Conservation (phyloP, 2,797 vertebrate species). For the Propithecus perrieri region DNA sequence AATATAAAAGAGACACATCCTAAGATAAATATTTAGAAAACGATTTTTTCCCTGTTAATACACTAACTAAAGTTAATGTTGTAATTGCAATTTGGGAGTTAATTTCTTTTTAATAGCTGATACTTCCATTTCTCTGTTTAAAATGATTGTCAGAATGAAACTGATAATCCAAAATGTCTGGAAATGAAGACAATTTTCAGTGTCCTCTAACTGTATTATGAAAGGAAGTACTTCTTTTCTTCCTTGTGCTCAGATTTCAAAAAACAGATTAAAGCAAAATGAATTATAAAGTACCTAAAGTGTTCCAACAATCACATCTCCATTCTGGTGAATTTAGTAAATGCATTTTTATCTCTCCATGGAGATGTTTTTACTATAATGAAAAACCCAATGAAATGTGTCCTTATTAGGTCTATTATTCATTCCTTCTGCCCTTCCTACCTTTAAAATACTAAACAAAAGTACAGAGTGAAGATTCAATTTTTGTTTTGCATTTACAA, state of each 20-base stretch:
- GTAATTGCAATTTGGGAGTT: conserved; percentile 53
- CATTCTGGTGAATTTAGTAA: conserved; percentile 52
- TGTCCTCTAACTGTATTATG: conserved; percentile 40
- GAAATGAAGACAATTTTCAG: conserved; percentile 60
- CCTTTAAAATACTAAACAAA: conserved; percentile 39
- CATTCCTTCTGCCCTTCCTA: not conserved
- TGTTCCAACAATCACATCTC: conserved; percentile 54
- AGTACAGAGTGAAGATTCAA: not conserved
- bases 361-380: conserved; percentile 66
- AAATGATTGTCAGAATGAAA: conserved; percentile 60
- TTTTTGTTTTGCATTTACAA: not conserved
- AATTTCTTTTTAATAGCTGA: conserved; percentile 65
- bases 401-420: conserved; percentile 37
- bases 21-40: conserved; percentile 51
- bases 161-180: conserved; percentile 32
- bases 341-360: conserved; percentile 59
- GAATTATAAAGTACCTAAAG: conserved; percentile 50
- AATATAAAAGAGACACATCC: not conserved
- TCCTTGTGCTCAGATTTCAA: conserved; percentile 32
- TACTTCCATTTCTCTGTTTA: conserved; percentile 43
- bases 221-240: conserved; percentile 47
- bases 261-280: conserved; percentile 56
- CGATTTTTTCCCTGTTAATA: not conserved
- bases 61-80: conserved; percentile 54
- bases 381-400: conserved; percentile 60